phyloP scores from a whole-genome alignment of 2,888 invertebrate species.

The Scaptodrosophila latifasciaeformis region DNA sequence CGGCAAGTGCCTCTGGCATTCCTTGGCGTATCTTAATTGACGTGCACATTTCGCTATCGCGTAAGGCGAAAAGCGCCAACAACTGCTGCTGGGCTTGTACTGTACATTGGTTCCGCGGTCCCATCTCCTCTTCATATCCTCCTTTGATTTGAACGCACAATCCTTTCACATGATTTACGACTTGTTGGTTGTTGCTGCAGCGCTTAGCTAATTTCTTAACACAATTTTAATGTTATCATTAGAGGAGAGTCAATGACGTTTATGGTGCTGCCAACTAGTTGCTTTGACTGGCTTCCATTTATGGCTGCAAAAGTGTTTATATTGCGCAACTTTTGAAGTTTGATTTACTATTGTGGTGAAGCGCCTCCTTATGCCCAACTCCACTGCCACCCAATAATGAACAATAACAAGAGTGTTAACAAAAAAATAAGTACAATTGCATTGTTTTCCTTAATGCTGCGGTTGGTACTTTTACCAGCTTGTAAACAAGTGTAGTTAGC shows the following conservation, averaged over 20 bases:
- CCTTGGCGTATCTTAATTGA: slow-evolving; percentile 64
- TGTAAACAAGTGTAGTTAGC: slow-evolving; percentile 66
- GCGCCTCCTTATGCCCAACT: not conserved
- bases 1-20: too few relatives aligned
- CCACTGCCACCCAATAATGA: not conserved
- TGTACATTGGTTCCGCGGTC: too few relatives aligned
- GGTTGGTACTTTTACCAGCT: too few relatives aligned
- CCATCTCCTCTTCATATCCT: too few relatives aligned
- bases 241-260: not conserved
- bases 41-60: slow-evolving; percentile 69
- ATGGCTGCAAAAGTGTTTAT: slow-evolving; percentile 54
- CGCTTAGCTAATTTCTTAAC: slow-evolving; percentile 68
- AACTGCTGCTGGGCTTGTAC: not conserved
- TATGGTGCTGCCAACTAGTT: not conserved
- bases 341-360: not conserved
- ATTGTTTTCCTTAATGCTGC: too few relatives aligned
- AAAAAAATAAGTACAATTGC: too few relatives aligned
- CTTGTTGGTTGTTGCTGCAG: slow-evolving; percentile 46
- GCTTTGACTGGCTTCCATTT: slow-evolving; percentile 38
- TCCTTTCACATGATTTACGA: slow-evolving; percentile 59
- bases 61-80: slow-evolving; percentile 56
- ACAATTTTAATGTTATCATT: slow-evolving; percentile 48
- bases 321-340: not conserved
- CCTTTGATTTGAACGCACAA: too few relatives aligned
- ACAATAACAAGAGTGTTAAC: not conserved